These are phyloP conservation scores for Nemapogon koenigi DNA, from an alignment of 2,888 invertebrate species.

Conservation along the genomic window DNA sequence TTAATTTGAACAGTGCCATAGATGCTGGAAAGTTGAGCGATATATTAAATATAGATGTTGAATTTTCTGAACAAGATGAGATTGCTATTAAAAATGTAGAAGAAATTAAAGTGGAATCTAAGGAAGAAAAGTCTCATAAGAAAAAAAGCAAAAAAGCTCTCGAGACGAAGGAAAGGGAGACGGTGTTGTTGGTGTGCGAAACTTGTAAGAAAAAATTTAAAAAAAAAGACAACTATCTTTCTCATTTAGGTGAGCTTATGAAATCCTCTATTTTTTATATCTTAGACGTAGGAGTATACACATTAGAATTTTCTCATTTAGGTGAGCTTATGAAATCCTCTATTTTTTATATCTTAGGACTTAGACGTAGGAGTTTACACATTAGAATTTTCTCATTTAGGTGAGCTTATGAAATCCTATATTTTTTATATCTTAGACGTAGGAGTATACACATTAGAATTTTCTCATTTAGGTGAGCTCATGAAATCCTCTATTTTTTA, in stretches of 20 bases:
- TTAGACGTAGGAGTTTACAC: no score
- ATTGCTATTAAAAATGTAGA: slow-evolving; percentile 13
- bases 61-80: slow-evolving; percentile 22
- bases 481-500: no score
- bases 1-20: slow-evolving; percentile 50
- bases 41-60: slow-evolving; percentile 48
- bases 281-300: no score
- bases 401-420: no score
- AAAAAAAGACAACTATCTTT: slow-evolving; percentile 44
- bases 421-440: no score
- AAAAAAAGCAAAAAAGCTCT: slow-evolving; percentile 1
- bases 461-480: no score
- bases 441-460: no score
- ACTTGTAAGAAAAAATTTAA: slow-evolving; percentile 45
- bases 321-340: no score
- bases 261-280: no score
- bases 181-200: slow-evolving; percentile 30
- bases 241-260: slow-evolving; percentile 47
- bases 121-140: neutral
- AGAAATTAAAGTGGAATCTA: slow-evolving; percentile 3
- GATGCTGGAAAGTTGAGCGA: slow-evolving; percentile 51
- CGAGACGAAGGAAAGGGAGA: neutral
- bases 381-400: slow-evolving; percentile 51
- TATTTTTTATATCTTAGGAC: no score
- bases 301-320: slow-evolving; percentile 48